Evolutionary conservation across 1,140 invertebrate species (phyloP).

Genomic region (Phocides pigmalion): DNA sequence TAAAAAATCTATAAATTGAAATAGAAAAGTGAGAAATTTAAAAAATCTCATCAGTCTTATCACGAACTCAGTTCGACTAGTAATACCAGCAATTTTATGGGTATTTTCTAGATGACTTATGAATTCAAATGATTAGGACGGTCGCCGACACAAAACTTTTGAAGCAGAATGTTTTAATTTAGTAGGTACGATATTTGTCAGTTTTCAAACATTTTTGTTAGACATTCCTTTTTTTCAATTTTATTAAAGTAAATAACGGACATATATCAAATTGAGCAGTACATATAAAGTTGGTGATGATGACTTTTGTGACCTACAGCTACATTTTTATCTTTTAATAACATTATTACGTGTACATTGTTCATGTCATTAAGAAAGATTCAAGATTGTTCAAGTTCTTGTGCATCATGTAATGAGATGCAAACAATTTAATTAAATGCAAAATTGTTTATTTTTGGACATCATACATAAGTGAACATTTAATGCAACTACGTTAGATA

Average conservation of each 20-base stretch:
- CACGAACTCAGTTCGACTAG: conserved; percentile 56
- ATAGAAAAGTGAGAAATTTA: conserved; percentile 71
- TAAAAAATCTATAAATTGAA: conserved; percentile 53
- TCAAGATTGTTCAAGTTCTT: not conserved
- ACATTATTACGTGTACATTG: no score
- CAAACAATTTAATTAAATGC: not conserved
- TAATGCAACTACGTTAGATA: not conserved
- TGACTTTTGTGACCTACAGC: no score
- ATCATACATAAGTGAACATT: not conserved
- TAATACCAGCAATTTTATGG: conserved; percentile 37
- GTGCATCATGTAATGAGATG: not conserved
- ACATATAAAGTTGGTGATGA: not conserved
- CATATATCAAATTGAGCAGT: not conserved
- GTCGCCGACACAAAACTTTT: conserved; percentile 38
- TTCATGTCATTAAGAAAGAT: not conserved
- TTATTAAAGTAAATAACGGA: not conserved
- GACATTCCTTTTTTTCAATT: not conserved
- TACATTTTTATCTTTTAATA: no score
- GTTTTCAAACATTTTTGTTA: not conserved
- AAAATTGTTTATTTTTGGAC: conserved; percentile 1
- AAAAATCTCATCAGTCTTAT: conserved; percentile 71
- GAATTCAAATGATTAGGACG: conserved; percentile 46
- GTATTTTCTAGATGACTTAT: conserved; percentile 28
- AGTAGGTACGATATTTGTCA: not conserved
- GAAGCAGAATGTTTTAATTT: not conserved